Evolutionary conservation across 2,113 vertebrate species (phyloP), one percentile per base, ranked within the genome.

Genomic region (Dipodomys stephensi): DNA sequence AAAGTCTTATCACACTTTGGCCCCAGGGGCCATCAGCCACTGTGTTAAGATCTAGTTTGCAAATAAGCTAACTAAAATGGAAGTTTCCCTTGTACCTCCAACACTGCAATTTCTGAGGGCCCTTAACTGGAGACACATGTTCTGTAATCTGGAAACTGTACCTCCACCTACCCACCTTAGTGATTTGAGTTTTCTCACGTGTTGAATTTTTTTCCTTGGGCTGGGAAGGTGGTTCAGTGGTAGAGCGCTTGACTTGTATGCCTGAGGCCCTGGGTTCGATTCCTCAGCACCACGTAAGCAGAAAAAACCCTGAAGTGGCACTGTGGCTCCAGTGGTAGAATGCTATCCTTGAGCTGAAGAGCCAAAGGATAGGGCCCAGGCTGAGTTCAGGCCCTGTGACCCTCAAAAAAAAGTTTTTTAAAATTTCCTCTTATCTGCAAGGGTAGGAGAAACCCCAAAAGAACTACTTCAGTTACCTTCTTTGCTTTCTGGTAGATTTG

Each of bases 121-220:
- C 12, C 68, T 15, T 22, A n/a, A 32, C 19, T 80, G 19, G 49
- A 77, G 23, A 15, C 93, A 62, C 19, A 78, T 30, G 46, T 74
- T 23, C 35, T 83, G 3, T 71, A n/a, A 68, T 88, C 46, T 69
- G 4, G 44, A 88, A 78, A 67, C n/a, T 30, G 49, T 20, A 81
- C 76, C 73, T 44, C 62, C 90, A 25, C 27, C 68, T n/a, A 10
- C 8, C 9, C 62, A 20, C 6, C 1, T 83, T 95, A 64, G 76
- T 94, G 44, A 53, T 74, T 65, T 90, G 57, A 93, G 39, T 10
- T 91, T 97, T 79, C 69, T 93, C 57, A 35, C 69, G 79, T 82
- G 87, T 93, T 91, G 6, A 92, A 39, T 39, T 39, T 39, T 39
- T 39, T 39, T 5, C 39, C 39, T 39, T 39, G 4, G 39, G 39